phyloP scores from a whole-genome alignment of 2,888 invertebrate species.

The Meghimatium bilineatum region DNA sequence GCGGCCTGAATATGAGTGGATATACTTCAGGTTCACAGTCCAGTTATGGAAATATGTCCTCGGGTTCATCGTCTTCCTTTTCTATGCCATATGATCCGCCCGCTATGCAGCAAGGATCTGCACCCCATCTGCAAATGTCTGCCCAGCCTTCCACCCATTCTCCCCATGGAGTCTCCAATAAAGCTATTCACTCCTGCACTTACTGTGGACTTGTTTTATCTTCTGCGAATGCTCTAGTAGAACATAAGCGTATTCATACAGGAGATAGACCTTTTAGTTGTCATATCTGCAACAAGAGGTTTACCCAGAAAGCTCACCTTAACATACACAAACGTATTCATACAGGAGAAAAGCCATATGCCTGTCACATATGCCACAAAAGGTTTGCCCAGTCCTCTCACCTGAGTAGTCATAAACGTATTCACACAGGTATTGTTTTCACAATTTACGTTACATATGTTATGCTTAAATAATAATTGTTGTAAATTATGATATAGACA shows the following conservation, averaged over 20 bases:
- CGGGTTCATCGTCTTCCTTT: constrained; percentile 31
- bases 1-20: constrained; percentile 23
- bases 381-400: constrained; percentile 63
- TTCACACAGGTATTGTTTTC: constrained; percentile 53
- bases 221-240: constrained; percentile 48
- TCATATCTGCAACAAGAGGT: constrained; percentile 53
- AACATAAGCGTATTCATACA: constrained; percentile 51
- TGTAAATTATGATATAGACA: too few relatives aligned
- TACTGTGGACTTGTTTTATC: constrained; percentile 49
- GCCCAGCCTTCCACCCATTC: constrained; percentile 16
- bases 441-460: not conserved
- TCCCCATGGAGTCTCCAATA: constrained; percentile 16
- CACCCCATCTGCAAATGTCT: constrained; percentile 21
- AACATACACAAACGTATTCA: constrained; percentile 52
- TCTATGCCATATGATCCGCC: constrained; percentile 46
- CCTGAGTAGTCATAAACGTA: constrained; percentile 62
- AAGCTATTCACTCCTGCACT: constrained; percentile 47
- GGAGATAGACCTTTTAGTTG: constrained; percentile 52
- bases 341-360: constrained; percentile 61
- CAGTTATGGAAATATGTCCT: constrained; percentile 28
- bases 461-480: not conserved
- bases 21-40: constrained; percentile 29
- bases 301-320: constrained; percentile 55
- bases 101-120: constrained; percentile 32
- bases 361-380: constrained; percentile 63